Evolutionary conservation across 2,888 invertebrate genomes (phyloP).

Genomic region (Ramazzottius varieornatus): DNA sequence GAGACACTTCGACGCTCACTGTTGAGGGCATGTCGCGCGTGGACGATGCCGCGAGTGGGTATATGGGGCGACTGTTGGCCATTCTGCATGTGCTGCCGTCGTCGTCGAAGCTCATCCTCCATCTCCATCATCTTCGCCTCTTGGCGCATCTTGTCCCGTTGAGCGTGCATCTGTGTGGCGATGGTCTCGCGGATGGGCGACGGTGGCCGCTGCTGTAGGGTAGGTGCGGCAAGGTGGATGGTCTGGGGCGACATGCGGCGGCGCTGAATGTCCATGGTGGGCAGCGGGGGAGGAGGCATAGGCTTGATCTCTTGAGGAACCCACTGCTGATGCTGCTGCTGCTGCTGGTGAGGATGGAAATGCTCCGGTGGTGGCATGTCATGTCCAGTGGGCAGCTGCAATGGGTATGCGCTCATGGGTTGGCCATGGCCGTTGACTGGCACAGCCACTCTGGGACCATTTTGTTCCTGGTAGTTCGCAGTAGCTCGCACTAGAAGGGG

Average conservation of each 20-base stretch:
- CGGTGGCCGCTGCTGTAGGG: constrained; percentile 2
- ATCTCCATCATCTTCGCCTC: constrained; percentile 32
- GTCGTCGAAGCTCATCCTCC: constrained; percentile 46
- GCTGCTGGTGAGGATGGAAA: constrained; percentile 8
- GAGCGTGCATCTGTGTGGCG: constrained; percentile 12
- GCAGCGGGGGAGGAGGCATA: not conserved
- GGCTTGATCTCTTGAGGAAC: constrained; percentile 5
- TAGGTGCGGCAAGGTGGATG: no score
- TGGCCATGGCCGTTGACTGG: no score
- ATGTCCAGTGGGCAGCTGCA: no score
- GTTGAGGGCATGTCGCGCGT: constrained; percentile 11
- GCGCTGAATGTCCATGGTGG: constrained; percentile 10
- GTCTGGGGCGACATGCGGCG: constrained; percentile 6
- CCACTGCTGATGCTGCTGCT: constrained; percentile 7
- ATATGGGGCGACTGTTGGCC: not conserved
- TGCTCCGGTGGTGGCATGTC: no score
- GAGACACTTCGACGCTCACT: constrained; percentile 15
- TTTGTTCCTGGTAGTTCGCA: no score
- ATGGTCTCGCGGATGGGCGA: constrained; percentile 8
- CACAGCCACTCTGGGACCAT: no score
- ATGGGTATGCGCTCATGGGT: no score
- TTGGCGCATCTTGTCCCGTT: constrained; percentile 18
- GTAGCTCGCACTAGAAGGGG: no score
- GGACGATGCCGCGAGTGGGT: constrained; percentile 1
- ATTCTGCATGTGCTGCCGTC: constrained; percentile 18